A percentile compares a stretch with the other conserved stretches of the same genome.
Evolutionary conservation across 1,140 invertebrate genomes (phyloP).

Genomic region (Drosophila bipectinata): DNA sequence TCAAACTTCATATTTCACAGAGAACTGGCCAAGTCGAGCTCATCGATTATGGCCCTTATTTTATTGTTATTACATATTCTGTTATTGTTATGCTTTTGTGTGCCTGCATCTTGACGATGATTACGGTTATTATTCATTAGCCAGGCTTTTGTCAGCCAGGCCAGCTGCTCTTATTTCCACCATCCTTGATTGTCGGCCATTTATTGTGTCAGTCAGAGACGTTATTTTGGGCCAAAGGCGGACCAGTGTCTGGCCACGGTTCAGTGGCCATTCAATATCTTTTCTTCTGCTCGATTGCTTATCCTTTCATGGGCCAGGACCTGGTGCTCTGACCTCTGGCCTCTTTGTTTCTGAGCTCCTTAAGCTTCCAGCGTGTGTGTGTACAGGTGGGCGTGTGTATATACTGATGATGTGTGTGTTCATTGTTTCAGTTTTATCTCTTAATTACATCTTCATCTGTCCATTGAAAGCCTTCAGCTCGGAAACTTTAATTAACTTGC

Average conservation of each 20-base stretch:
- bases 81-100: constrained; percentile 29
- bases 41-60: neutral
- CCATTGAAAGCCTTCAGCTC: constrained; percentile 54
- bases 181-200: constrained; percentile 52
- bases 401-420: constrained; percentile 26
- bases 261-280: constrained; percentile 50
- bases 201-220: constrained; percentile 28
- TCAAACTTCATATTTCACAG: neutral
- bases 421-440: constrained; percentile 75
- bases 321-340: constrained; percentile 9
- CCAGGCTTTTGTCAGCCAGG: constrained; percentile 44
- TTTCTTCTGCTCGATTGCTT: constrained; percentile 44
- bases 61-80: constrained; percentile 46
- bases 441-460: constrained; percentile 77
- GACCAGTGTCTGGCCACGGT: constrained; percentile 31
- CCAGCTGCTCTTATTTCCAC: constrained; percentile 11
- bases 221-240: neutral
- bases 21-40: constrained; percentile 12
- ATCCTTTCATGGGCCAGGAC: constrained; percentile 15
- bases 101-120: constrained; percentile 65
- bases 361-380: neutral
- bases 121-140: constrained; percentile 73
- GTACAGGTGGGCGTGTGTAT: constrained; percentile 25
- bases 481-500: constrained; percentile 76
- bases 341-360: neutral